Evolutionary conservation across 1,140 invertebrate genomes (phyloP), one percentile per base, ranked within the genome.

Genomic region (Akabosia matsudoensis): DNA sequence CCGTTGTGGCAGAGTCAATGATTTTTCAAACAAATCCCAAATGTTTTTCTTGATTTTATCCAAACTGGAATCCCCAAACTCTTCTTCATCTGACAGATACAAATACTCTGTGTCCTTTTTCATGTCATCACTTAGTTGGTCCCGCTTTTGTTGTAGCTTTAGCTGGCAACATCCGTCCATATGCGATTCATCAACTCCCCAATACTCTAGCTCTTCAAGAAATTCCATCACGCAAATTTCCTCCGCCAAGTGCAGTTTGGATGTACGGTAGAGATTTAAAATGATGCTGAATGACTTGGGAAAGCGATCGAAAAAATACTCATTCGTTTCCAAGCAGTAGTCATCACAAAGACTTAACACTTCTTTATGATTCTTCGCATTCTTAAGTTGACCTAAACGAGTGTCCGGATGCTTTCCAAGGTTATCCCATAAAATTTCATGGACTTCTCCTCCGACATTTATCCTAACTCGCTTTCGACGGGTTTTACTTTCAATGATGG

Each of bases 1-100:
- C 73, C 73, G 1, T 73, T 67, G 26, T 73, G 73, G 64, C 24
- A 51, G 0, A 33, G 64, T 67, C 13, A 61, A 37, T 0, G 72
- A 52, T n/a, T 77, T 74, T 74, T 77, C 76, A 74, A 77, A 77
- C 1, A 77, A 56, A 70, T 77, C 64, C 76, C 76, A 77, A 33
- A 77, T 74, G n/a, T 31, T 28, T 70, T 74, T 74, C 56, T 67
- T 52, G 28, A 74, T 52, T 54, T 77, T 71, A 1, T 61, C 56
- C 1, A 45, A 31, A 26, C 13, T 64, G 22, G 31, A 31, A 0
- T 74, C 51, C 26, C 76, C 76, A 56, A 77, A 77, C 54, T 74
- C 73, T 30, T 77, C 76, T 45, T 74, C 73, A 28, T 26, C 73
- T 22, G 37, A 31, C 18, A 67, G 30, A 14, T 31, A 16, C 28